phyloP scores from a whole-genome alignment of 2,113 vertebrate species.

The Dipodomys merriami region DNA sequence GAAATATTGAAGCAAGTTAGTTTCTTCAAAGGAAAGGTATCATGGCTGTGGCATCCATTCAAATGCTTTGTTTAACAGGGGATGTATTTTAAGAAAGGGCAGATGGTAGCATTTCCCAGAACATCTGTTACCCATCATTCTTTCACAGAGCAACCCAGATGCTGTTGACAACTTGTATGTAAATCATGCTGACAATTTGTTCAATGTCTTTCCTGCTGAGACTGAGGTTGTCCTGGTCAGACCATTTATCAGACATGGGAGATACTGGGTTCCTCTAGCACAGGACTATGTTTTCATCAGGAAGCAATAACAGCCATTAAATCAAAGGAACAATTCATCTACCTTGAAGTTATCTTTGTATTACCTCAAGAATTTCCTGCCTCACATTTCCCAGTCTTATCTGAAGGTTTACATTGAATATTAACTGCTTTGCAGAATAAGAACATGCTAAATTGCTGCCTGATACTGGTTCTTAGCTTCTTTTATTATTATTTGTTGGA shows the following conservation, averaged over 20 bases:
- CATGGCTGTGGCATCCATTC: slow-evolving; percentile 69
- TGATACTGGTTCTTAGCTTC: slow-evolving; percentile 57
- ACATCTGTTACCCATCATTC: slow-evolving; percentile 89
- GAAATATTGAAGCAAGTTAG: slow-evolving; percentile 67
- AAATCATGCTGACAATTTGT: slow-evolving; percentile 88
- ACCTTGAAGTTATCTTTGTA: slow-evolving; percentile 69
- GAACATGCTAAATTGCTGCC: slow-evolving; percentile 70
- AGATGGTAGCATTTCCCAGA: slow-evolving; percentile 87
- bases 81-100: slow-evolving; percentile 80
- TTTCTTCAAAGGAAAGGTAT: slow-evolving; percentile 76
- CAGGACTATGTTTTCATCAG: slow-evolving; percentile 69
- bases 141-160: slow-evolving; percentile 86
- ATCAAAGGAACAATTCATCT: slow-evolving; percentile 62
- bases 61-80: slow-evolving; percentile 79
- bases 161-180: slow-evolving; percentile 86
- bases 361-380: slow-evolving; percentile 51
- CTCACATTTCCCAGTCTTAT: not conserved
- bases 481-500: slow-evolving; percentile 70
- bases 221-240: slow-evolving; percentile 80
- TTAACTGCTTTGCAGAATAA: slow-evolving; percentile 60
- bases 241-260: slow-evolving; percentile 80
- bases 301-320: slow-evolving; percentile 75
- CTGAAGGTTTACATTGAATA: slow-evolving; percentile 58
- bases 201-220: slow-evolving; percentile 85
- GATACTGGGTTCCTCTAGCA: slow-evolving; percentile 62